phyloP scores from a whole-genome alignment of 2,113 vertebrate species.

The Prionailurus viverrinus region DNA sequence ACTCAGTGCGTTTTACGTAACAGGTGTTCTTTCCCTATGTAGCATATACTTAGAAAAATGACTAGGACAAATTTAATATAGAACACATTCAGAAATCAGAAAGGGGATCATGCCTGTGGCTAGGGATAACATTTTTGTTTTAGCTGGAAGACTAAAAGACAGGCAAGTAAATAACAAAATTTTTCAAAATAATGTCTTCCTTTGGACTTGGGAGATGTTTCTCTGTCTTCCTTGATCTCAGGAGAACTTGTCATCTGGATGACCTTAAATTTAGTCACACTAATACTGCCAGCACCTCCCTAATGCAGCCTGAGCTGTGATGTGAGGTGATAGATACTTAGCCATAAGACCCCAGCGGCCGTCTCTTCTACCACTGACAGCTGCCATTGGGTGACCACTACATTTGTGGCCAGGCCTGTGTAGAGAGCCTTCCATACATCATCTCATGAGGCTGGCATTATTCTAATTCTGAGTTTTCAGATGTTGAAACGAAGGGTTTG shows the following conservation, averaged over 20 bases:
- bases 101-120: not conserved
- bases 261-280: not conserved
- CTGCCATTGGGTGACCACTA: too few species aligned
- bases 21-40: not conserved
- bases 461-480: not conserved
- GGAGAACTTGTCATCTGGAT: not conserved
- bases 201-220: not conserved
- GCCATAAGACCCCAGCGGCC: not conserved
- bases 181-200: slow-evolving; percentile 1
- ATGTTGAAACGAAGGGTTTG: not conserved
- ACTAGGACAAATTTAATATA: not conserved
- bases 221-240: slow-evolving; percentile 28
- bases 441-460: not conserved
- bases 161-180: not conserved
- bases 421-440: not conserved
- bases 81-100: not conserved
- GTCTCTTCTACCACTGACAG: not conserved
- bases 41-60: not conserved
- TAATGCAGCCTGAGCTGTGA: not conserved
- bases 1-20: not conserved
- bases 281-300: not conserved
- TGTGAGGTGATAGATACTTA: not conserved
- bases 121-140: not conserved
- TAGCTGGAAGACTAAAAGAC: slow-evolving; percentile 20
- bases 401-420: not conserved